These are phyloP conservation scores for Channa argus DNA, from an alignment of 2,113 vertebrate genomes.

Conservation along the genomic window DNA sequence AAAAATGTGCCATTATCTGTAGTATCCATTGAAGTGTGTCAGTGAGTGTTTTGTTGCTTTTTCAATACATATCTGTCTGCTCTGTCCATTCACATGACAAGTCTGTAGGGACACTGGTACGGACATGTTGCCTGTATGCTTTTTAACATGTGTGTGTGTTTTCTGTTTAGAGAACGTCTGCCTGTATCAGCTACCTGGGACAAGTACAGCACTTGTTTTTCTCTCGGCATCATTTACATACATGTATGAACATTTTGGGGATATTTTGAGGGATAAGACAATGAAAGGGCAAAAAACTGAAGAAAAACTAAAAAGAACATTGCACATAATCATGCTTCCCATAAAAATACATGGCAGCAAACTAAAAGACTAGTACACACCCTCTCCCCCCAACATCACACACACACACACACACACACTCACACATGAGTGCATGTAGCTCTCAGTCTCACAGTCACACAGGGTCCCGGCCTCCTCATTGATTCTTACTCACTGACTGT, in stretches of 20 bases:
- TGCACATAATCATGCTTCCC: not conserved
- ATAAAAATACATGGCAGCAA: not conserved
- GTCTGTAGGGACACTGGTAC: slow-evolving; percentile 38
- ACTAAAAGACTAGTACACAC: not conserved
- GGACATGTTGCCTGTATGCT: not conserved
- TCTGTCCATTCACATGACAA: slow-evolving; percentile 34
- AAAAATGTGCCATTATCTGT: slow-evolving; percentile 26
- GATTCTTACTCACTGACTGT: slow-evolving; percentile 76
- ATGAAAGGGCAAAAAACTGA: too few relatives aligned
- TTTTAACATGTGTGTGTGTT: slow-evolving; percentile 1
- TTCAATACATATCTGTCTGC: slow-evolving; percentile 39
- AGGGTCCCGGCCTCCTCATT: slow-evolving; percentile 64
- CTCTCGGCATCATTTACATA: not conserved
- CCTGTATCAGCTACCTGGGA: not conserved
- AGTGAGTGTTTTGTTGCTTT: slow-evolving; percentile 66
- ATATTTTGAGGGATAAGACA: too few relatives aligned
- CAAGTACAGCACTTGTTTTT: not conserved
- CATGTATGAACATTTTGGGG: too few relatives aligned
- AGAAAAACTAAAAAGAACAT: too few relatives aligned
- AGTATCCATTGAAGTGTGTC: slow-evolving; percentile 62
- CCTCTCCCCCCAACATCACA: not conserved
- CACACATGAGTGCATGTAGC: slow-evolving; percentile 23
- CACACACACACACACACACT: not conserved
- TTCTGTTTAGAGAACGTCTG: not conserved
- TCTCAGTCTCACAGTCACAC: slow-evolving; percentile 37